Percentiles rank a stretch among this genome's conserved stretches.
Evolutionary conservation across 2,888 invertebrate genomes (phyloP).

Genomic region (Agrilus mali): DNA sequence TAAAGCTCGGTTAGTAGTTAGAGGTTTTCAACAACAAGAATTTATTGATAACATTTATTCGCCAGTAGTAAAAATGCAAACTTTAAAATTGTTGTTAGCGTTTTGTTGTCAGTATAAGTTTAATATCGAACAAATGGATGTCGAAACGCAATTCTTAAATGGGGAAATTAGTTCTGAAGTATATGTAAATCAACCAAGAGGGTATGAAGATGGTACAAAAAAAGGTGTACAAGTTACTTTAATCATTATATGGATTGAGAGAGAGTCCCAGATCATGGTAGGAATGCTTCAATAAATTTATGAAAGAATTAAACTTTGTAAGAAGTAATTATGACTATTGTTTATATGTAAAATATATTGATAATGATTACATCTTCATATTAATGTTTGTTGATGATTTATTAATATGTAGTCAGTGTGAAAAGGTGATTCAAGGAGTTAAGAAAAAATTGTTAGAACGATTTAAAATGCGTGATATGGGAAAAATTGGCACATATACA

Average conservation of each 20-base stretch:
- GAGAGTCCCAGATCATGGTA: conserved; percentile 16
- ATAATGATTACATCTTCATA: conserved; percentile 15
- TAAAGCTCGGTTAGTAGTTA: conserved; percentile 14
- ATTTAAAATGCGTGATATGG: conserved; percentile 15
- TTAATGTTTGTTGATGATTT: conserved; percentile 11
- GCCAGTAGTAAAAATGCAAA: conserved; percentile 17
- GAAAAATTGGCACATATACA: conserved; percentile 1
- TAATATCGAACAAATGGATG: conserved; percentile 8
- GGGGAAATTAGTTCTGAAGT: conserved; percentile 18
- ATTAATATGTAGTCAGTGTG: conserved; percentile 18
- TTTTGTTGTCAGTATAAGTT: conserved; percentile 14
- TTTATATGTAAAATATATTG: neutral
- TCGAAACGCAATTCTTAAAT: conserved; percentile 21
- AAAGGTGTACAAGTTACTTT: too few species aligned
- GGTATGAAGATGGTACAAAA: too few species aligned
- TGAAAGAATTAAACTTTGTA: conserved; percentile 11
- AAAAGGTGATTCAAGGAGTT: conserved; percentile 12
- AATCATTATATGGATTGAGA: too few species aligned
- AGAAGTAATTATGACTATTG: conserved; percentile 17
- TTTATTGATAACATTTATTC: conserved; percentile 14
- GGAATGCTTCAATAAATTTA: conserved; percentile 12
- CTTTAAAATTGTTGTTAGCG: conserved; percentile 21
- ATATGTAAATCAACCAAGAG: conserved; percentile 17
- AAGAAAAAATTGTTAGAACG: conserved; percentile 15
- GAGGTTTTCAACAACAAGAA: conserved; percentile 16